Conservation (phyloP, 2,797 vertebrate species). For the Mus spretus region DNA sequence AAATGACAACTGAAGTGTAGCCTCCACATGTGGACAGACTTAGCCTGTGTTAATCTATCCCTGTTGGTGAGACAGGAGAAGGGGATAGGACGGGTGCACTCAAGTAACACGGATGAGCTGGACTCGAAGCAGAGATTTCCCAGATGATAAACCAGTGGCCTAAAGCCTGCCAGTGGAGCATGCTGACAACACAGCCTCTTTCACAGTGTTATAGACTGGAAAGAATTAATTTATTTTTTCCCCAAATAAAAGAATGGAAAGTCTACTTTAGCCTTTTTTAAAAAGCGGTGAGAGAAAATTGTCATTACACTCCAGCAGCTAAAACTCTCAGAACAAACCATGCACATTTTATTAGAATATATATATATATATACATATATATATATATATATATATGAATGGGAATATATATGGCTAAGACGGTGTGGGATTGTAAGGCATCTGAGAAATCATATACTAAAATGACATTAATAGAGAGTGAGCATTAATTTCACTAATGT, state of each 20-base stretch:
- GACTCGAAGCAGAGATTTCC: neutral
- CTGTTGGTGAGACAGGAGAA: neutral
- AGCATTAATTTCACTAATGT: constrained; percentile 7
- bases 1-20: neutral
- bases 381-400: neutral
- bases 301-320: neutral
- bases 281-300: neutral
- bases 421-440: neutral
- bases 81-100: neutral
- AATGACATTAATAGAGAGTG: constrained; percentile 14
- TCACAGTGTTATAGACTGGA: neutral
- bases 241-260: constrained; percentile 34
- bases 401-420: neutral
- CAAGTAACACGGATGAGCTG: constrained; percentile 2
- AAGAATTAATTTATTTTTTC: neutral
- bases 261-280: neutral
- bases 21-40: neutral
- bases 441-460: constrained; percentile 26
- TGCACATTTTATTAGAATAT: neutral
- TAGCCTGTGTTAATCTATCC: neutral
- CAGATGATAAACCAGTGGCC: constrained; percentile 19
- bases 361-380: too few relatives aligned
- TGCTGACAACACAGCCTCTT: constrained; percentile 6
- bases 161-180: neutral
- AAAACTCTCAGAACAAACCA: constrained; percentile 50